Conservation (phyloP, 2,113 vertebrate species). For the Myotis davidii region DNA sequence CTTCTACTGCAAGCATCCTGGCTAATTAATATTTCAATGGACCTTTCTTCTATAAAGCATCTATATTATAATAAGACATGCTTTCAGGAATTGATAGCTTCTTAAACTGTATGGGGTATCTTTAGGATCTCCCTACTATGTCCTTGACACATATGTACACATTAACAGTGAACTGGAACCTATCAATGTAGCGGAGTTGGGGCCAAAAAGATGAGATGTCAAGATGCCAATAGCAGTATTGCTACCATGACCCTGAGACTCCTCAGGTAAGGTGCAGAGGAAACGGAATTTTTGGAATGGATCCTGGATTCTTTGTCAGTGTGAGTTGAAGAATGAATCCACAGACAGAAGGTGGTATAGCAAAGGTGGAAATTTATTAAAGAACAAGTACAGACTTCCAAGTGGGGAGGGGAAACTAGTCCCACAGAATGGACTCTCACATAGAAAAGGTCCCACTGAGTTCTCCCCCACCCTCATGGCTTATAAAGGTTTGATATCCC, state of each 20-base stretch:
- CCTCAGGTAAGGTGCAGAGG: not conserved
- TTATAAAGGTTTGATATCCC: too few species aligned
- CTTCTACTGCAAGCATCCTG: not conserved
- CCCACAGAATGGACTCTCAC: too few species aligned
- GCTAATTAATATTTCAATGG: not conserved
- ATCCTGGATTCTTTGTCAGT: too few species aligned
- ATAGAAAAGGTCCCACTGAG: too few species aligned
- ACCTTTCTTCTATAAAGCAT: not conserved
- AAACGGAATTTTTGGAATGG: too few species aligned
- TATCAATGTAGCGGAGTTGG: not conserved
- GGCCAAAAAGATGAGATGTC: not conserved
- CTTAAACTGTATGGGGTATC: not conserved
- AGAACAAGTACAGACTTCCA: too few species aligned
- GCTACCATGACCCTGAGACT: not conserved
- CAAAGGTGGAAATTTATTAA: too few species aligned
- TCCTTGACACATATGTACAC: not conserved
- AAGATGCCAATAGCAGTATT: not conserved
- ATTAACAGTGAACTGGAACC: not conserved
- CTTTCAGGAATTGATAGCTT: not conserved
- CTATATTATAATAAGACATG: not conserved
- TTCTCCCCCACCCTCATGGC: too few species aligned
- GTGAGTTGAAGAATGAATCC: too few species aligned
- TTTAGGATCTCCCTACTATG: not conserved
- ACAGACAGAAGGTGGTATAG: too few species aligned
- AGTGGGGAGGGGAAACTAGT: too few species aligned